Evolutionary conservation across 2,888 invertebrate genomes (phyloP).

Genomic region (Melanostoma scalare): DNA sequence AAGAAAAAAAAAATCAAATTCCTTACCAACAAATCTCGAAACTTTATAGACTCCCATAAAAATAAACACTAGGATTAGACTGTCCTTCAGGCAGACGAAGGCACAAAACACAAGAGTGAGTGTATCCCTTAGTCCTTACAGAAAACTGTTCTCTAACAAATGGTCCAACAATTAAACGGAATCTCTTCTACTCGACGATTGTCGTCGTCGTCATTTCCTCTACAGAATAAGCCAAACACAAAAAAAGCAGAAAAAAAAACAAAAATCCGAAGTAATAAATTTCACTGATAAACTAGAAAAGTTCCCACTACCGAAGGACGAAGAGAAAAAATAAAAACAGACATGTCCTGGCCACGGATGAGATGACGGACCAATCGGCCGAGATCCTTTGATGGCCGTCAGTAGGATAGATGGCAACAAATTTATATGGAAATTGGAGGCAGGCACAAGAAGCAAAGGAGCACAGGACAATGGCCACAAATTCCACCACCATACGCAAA

Average conservation of each 20-base stretch:
- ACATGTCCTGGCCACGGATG: constrained; percentile 66
- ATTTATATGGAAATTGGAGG: constrained; percentile 70
- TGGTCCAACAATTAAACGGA: constrained; percentile 70
- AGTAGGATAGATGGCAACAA: constrained; percentile 54
- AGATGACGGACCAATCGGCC: constrained; percentile 73
- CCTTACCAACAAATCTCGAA: constrained; percentile 71
- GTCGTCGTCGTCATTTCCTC: constrained; percentile 57
- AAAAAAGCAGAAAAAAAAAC: constrained; percentile 26
- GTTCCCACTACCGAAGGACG: constrained; percentile 63
- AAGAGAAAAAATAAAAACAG: constrained; percentile 22
- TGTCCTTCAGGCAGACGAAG: constrained; percentile 50
- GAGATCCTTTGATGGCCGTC: constrained; percentile 68
- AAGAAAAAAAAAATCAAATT: constrained; percentile 42
- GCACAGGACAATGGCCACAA: constrained; percentile 54
- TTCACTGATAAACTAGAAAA: constrained; percentile 70
- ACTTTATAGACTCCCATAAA: constrained; percentile 73
- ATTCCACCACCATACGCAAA: constrained; percentile 62
- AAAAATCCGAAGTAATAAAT: constrained; percentile 57
- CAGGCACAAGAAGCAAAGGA: constrained; percentile 33
- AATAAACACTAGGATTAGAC: constrained; percentile 72
- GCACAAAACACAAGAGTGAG: constrained; percentile 27
- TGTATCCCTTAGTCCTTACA: background rate
- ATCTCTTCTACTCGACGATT: constrained; percentile 68
- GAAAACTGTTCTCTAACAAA: constrained; percentile 61
- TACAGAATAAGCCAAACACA: constrained; percentile 22